phyloP scores from a whole-genome alignment of 2,797 vertebrate species.

The Prionace glauca region DNA sequence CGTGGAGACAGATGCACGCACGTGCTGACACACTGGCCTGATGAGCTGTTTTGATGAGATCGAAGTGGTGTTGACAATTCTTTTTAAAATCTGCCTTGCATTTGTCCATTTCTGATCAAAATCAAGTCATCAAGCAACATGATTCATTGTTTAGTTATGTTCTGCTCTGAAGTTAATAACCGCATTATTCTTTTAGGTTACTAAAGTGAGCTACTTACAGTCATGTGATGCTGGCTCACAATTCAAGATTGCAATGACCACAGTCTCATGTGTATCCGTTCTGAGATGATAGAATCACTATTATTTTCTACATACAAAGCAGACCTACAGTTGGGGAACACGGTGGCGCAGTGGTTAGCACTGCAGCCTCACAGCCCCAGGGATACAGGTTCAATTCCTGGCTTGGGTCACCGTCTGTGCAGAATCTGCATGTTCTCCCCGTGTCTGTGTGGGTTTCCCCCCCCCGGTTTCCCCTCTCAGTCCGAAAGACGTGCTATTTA shows the following conservation, averaged over 20 bases:
- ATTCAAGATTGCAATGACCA: not conserved
- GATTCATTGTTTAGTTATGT: not conserved
- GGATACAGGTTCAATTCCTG: too few species aligned
- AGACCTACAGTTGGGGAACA: not conserved
- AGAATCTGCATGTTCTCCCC: too few species aligned
- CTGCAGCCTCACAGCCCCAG: too few species aligned
- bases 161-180: not conserved
- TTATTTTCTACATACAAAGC: not conserved
- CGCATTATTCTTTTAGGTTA: not conserved
- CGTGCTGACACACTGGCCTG: too few species aligned
- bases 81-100: not conserved
- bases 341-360: too few species aligned
- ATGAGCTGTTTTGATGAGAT: not conserved
- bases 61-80: not conserved
- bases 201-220: not conserved
- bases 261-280: not conserved
- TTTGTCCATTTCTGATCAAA: not conserved
- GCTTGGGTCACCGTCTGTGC: too few species aligned
- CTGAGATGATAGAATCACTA: not conserved
- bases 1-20: too few species aligned
- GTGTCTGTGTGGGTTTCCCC: too few species aligned
- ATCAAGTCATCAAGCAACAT: not conserved
- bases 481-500: too few species aligned
- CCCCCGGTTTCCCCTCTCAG: too few species aligned
- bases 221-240: not conserved